Evolutionary conservation across 2,113 vertebrate species (phyloP), one percentile per base, ranked within the genome.

Genomic region (Setophaga kirtlandii): DNA sequence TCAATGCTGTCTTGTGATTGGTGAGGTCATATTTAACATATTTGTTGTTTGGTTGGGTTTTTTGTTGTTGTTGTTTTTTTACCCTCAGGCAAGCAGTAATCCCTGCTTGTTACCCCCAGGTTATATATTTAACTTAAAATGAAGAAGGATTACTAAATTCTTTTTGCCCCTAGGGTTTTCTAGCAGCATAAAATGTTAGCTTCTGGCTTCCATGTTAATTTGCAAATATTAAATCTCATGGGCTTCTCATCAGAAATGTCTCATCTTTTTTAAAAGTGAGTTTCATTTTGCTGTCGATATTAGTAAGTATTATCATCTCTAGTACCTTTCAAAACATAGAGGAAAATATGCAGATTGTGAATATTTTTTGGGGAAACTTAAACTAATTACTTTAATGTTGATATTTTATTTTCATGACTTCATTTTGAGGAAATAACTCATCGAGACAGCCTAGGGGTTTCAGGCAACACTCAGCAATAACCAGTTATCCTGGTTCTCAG

Each of bases 71-170:
- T 5, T 3, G 19, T 89, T 83, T 83, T 91, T 91, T 91, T 44
- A 22, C 28, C 76, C 84, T 91, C 78, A 47, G 87, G 94, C 88
- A 95, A 89, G 63, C 33, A 94, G 89, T 92, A 95, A 95, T 95
- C 83, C 24, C 82, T 94, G 46, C 80, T 89, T 95, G 78, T 96
- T 95, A 95, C 94, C 91, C 86, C 80, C 87, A 85, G 91, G 94
- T 95, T 91, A 85, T 68, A 77, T 69, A 65, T 90, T 69, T 64
- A 87, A 81, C 92, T 84, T 90, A 80, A 95, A 96, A 74, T 78
- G 63, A 90, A 94, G 16, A 84, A 89, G 86, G 78, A 94, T 94
- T 83, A 88, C 50, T 86, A 28, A 63, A 74, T 50, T 83, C 6
- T 37, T 94, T 97, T 84, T 84, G 10, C 69, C 90, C 37, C 31